phyloP scores from a whole-genome alignment of 2,797 vertebrate species.

The Anisognathus igniventris region DNA sequence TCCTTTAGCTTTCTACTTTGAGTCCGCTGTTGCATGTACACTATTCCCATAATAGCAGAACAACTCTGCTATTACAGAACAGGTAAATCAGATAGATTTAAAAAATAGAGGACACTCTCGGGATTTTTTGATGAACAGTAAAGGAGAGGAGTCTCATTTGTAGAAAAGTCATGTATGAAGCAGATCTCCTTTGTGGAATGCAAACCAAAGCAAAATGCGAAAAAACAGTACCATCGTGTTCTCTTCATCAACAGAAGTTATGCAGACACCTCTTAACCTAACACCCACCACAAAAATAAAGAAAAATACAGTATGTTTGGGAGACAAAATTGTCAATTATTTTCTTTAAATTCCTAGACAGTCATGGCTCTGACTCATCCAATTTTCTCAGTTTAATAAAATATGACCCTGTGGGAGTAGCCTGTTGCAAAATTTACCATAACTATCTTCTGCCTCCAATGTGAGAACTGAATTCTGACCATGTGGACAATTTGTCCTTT shows the following conservation, averaged over 20 bases:
- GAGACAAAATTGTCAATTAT: background rate
- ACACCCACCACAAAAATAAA: background rate
- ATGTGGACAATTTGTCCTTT: background rate
- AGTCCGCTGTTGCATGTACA: background rate
- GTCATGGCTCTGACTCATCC: slow-evolving; percentile 8
- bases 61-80: background rate
- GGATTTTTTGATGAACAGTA: background rate
- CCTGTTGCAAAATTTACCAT: slow-evolving; percentile 1
- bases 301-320: background rate
- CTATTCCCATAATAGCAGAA: background rate
- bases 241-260: background rate
- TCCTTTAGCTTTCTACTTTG: background rate
- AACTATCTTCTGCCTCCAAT: background rate
- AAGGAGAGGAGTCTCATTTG: background rate
- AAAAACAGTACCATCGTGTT: background rate
- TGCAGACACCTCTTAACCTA: background rate
- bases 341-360: slow-evolving; percentile 38
- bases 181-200: background rate
- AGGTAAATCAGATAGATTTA: background rate
- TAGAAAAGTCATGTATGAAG: background rate
- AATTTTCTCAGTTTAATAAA: slow-evolving; percentile 30
- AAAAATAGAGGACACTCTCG: background rate
- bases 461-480: background rate
- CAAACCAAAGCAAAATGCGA: background rate
- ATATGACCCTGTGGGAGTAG: background rate